Base-by-base conservation (phyloP, 2,888 invertebrate genomes). In the Gastrophysa polygoni region DNA sequence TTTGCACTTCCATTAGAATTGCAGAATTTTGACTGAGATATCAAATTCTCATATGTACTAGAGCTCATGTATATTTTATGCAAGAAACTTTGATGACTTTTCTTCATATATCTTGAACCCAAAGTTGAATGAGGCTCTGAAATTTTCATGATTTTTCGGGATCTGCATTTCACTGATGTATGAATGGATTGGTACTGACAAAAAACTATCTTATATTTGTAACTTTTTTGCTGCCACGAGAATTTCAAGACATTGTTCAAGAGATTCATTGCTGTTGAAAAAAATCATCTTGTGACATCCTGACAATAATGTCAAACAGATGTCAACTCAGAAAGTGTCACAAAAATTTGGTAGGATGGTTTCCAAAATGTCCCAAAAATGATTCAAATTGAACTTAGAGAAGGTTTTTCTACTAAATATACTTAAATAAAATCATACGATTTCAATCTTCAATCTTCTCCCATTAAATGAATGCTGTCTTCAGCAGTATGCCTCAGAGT, bases 401-500 rank as follows among this genome's bases (percentile, higher is more conserved):
- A 11, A 32, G 10, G 8, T 32, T 32, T 32, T 32, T 32, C 10
- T 8, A 32, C 29, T 32, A 4, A n/a, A n/a, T n/a, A n/a, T n/a
- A 14, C 14, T 29, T 24, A 50, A 52, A 32, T 24, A 57, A 11
- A 46, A 49, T n/a, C 20, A 49, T 20, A n/a, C n/a, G n/a, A n/a
- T 46, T 34, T 32, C n/a, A n/a, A n/a, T 8, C 28, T 50, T 76
- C 71, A 80, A 69, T 81, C 80, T 61, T 80, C 80, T 1, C 75
- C 74, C 84, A 85, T 84, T 56, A 85, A 76, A 67, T 82, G 82
- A 64, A 85, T 82, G 68, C 83, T 85, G 75, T 85, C 85, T 81
- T 86, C 86, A 57, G 83, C 84, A 34, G 86, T 78, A 11, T 85
- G 82, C 49, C 85, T 79, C 52, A 85, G 82, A 57, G 84, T 83